Evolutionary conservation across 2,888 invertebrate species (phyloP), one percentile per base, ranked within the genome.

Genomic region (Drosophila borealis): DNA sequence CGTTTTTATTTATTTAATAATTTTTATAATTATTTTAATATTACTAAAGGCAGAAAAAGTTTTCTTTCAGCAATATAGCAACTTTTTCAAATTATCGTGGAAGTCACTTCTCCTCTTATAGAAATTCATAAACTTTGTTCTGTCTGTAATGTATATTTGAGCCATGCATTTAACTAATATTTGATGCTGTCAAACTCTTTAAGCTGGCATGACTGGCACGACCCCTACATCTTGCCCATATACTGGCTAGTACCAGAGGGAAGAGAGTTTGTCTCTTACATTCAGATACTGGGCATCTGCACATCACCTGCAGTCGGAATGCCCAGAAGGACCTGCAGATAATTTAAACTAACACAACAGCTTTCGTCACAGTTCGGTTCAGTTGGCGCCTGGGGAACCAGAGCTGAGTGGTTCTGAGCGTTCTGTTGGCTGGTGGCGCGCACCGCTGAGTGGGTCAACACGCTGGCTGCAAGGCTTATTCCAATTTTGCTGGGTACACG

Each of bases 271-370:
- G 37, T 37, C 13, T 29, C 29, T 9, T 41, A 29, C 21, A 39
- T 48, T n/a, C 10, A 0, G 14, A 13, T n/a, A n/a, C 13, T 19
- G 17, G 21, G 21, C 19, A 44, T 13, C 49, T 54, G 39, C 48
- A 37, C 34, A 48, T 29, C 44, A 66, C 56, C 73, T 72, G 78
- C 65, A 71, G 51, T 57, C 63, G 25, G 46, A 69, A 85, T 77
- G 69, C 82, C 78, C 80, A 68, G 37, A 69, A 70, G 82, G 80
- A 85, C 72, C 70, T 66, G 74, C 69, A 66, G 78, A 70, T 82
- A 82, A 85, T 85, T 85, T 85, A 69, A 88, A 64, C 74, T 69
- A 85, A 80, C 72, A 70, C 68, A 79, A 69, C 56, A 62, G 62
- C 57, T 60, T 61, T 60, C 49, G 74, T 74, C 63, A 68, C 49